Evolutionary conservation across 2,113 vertebrate species (phyloP), one percentile per base, ranked within the genome.

Genomic region (Procavia capensis): DNA sequence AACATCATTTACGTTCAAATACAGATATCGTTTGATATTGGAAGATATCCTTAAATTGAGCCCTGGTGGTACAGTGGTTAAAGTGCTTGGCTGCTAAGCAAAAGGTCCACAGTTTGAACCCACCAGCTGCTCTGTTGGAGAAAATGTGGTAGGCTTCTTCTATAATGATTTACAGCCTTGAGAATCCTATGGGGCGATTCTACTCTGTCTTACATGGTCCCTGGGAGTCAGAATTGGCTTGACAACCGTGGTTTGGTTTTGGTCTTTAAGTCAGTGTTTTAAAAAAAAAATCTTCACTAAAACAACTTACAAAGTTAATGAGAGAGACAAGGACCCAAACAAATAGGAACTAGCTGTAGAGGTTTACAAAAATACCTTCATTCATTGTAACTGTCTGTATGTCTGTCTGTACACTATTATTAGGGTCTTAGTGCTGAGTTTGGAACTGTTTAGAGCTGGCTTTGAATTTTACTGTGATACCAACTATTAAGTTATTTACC

Each of bases 1-100:
- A 85, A 25, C 17, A 66, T 78, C 80, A 8, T 88, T 93, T 20
- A 25, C 80, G 90, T 93, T 95, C 63, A 92, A 70, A 75, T 80
- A 43, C 16, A 91, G 17, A 27, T 85, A 3, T 74, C 36, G 20
- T 36, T 83, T 50, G 31, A 66, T 88, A 86, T 34, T 92, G 3
- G 22, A 43, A 82, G 27, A 2, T 96, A 0, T 85, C 19, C 34
- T 72, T 27, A 31, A 64, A 29, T 31, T 64, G 50, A 54, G 14
- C 50, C 50, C 50, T 54, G 50, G 11, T 54, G 50, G 50, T 17
- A 16, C 50, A 54, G 50, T 54, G 50, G 50, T 16, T 54, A 54
- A 54, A 54, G 50, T 54, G 50, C 50, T 54, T 16, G 14, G 14
- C 50, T 54, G 50, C 10, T 54, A 54, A 16, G 13, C 50, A 54